Percentiles rank a stretch among this genome's conserved stretches.
Conservation (phyloP, 2,113 vertebrate species). For the Ophthalmolycus amberensis region DNA sequence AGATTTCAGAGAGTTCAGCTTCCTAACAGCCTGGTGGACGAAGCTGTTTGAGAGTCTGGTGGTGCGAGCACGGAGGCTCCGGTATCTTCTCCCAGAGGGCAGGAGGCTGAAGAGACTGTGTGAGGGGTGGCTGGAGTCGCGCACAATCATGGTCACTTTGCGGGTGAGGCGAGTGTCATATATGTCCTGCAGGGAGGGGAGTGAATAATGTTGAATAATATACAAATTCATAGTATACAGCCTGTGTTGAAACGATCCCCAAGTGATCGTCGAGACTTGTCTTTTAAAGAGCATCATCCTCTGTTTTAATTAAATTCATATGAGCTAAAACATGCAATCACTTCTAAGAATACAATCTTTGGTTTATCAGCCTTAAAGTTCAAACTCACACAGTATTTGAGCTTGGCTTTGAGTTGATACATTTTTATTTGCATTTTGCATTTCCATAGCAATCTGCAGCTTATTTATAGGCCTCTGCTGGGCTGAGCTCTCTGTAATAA, state of each 20-base stretch:
- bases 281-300: neutral
- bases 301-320: neutral
- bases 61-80: too few species aligned
- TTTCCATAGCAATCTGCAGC: constrained; percentile 29
- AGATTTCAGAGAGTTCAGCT: too few species aligned
- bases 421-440: constrained; percentile 43
- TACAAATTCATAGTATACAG: neutral
- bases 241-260: neutral
- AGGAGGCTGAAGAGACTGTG: too few species aligned
- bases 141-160: too few species aligned
- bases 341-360: neutral
- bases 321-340: neutral
- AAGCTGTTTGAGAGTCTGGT: too few species aligned
- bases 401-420: neutral
- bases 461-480: constrained; percentile 52
- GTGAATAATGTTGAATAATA: too few species aligned
- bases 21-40: too few species aligned
- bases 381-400: neutral
- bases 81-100: too few species aligned
- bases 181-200: too few species aligned
- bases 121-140: too few species aligned
- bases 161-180: too few species aligned
- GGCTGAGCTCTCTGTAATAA: constrained; percentile 36
- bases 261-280: neutral
- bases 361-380: constrained; percentile 4